phyloP scores from a whole-genome alignment of 2,797 vertebrate species.

The Poecilia gillii region DNA sequence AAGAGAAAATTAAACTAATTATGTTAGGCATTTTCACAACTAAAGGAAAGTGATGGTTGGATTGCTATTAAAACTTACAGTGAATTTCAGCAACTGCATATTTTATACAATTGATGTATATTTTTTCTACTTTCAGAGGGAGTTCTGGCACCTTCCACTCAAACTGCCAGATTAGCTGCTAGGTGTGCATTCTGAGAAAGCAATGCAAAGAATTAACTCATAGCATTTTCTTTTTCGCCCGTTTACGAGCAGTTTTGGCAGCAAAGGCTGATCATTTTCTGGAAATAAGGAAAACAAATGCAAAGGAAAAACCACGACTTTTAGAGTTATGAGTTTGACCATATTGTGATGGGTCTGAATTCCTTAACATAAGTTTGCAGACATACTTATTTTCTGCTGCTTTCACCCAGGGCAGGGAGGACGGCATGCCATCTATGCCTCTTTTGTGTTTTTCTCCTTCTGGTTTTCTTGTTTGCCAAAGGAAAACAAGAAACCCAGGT shows the following conservation, averaged over 20 bases:
- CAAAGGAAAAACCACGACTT: neutral
- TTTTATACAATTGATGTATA: neutral
- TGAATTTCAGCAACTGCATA: neutral
- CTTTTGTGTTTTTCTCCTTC: constrained; percentile 1
- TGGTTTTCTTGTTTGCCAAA: constrained; percentile 5
- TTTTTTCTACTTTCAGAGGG: neutral
- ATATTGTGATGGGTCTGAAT: constrained; percentile 2
- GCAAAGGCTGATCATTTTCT: neutral
- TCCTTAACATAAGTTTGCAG: constrained; percentile 23
- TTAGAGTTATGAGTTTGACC: neutral
- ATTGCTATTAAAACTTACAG: neutral
- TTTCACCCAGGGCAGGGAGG: constrained; percentile 32
- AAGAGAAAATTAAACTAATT: neutral
- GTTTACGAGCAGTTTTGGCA: neutral
- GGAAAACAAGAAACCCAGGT: constrained; percentile 2
- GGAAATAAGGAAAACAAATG: neutral
- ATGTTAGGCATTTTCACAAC: neutral
- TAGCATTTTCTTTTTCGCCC: neutral
- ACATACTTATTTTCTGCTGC: constrained; percentile 11
- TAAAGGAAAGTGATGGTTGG: neutral
- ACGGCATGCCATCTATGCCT: neutral
- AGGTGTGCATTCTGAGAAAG: neutral
- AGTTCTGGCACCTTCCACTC: neutral
- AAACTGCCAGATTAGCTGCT: neutral
- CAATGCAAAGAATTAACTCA: neutral